phyloP scores from a whole-genome alignment of 2,888 invertebrate species.

The Biston stratarius region DNA sequence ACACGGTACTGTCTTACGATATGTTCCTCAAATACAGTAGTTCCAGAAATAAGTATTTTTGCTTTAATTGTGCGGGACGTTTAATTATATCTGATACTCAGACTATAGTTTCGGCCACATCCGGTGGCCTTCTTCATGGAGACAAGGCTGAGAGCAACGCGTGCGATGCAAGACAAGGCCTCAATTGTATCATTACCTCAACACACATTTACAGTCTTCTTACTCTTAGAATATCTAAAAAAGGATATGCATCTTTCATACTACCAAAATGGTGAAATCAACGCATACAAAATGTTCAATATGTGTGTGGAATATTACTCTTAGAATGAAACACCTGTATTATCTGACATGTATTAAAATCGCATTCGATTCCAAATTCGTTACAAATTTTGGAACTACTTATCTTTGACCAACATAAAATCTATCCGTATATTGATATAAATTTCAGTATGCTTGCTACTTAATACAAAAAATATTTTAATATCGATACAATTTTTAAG shows the following conservation, averaged over 20 bases:
- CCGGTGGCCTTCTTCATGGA: too few species aligned
- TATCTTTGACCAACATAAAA: background rate
- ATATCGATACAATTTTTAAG: slow-evolving; percentile 55
- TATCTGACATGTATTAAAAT: background rate
- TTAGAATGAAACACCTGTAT: background rate
- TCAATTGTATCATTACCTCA: too few species aligned
- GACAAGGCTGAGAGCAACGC: too few species aligned
- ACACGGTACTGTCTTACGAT: background rate
- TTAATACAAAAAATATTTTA: slow-evolving; percentile 40
- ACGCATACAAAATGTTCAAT: too few species aligned
- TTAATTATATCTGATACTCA: too few species aligned
- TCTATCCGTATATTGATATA: background rate
- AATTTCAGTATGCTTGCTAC: background rate
- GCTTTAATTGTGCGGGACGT: background rate
- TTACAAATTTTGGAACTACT: background rate
- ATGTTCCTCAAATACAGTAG: background rate
- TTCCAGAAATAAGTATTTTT: background rate
- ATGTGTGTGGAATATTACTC: too few species aligned
- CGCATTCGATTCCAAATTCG: background rate
- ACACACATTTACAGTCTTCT: too few species aligned
- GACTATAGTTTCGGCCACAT: too few species aligned
- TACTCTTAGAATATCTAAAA: too few species aligned
- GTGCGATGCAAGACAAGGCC: too few species aligned
- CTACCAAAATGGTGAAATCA: too few species aligned
- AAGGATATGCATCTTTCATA: too few species aligned